Base-by-base conservation (phyloP, 2,113 vertebrate species). In the Myiozetetes cayanensis region DNA sequence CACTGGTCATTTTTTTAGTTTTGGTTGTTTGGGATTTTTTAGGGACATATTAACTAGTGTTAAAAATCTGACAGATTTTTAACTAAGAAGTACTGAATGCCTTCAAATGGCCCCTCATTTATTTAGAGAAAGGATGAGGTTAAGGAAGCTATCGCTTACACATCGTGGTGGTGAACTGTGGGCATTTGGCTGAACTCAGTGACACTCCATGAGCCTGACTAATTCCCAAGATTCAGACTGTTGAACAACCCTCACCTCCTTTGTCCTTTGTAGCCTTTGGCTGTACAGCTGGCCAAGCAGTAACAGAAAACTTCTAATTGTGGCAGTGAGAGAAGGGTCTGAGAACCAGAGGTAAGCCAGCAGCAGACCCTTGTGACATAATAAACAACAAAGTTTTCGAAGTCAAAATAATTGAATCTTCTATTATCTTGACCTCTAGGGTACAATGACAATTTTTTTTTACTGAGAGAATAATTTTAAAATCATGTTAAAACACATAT, bases 251-350 rank as follows among this genome's bases (percentile, higher is more conserved):
- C 3, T 33, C 14, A 2, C 5, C 39, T 79, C 14, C 30, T 68
- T 49, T 67, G 19, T 31, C 14, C 46, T 46, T 49, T 0, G 0
- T 46, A 82, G n/a, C 43, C 8, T 35, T 55, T 78, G n/a, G 10
- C 28, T 78, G 19, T 23, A 25, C 21, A 75, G 14, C 8, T 71
- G 61, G 25, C 18, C 71, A 78, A 67, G 7, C 5, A 25, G 18
- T 20, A 63, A n/a, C 22, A 71, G 52, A 75, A 85, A 67, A 37
- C 6, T 41, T 89, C 10, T 16, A 49, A 1, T 0, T 74, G 19
- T 71, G 23, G 16, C n/a, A 91, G 28, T 22, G 66, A 61, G 9
- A 74, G 23, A 56, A 46, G 12, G 59, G 37, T 10, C 21, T 21
- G 44, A 76, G 53, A 67, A 82, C 5, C 19, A 46, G 35, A 78